These are phyloP conservation scores for Bugulina stolonifera DNA, from an alignment of 2,888 invertebrate species.

Conservation along the genomic window DNA sequence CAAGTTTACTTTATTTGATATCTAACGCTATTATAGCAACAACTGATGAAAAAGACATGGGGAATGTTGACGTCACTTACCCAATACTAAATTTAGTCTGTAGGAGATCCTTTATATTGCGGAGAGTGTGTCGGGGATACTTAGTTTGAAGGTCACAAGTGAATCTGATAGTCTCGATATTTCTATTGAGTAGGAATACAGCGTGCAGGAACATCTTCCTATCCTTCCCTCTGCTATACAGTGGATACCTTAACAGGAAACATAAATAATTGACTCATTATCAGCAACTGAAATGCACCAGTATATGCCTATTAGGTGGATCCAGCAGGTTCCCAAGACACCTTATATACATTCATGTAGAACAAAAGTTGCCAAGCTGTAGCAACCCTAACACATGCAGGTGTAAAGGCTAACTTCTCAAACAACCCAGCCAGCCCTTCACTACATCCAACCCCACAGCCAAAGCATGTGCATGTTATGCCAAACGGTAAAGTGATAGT, in stretches of 20 bases:
- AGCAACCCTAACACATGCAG: too few relatives aligned
- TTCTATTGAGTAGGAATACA: slow-evolving; percentile 85
- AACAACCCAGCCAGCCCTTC: too few relatives aligned
- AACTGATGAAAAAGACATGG: background rate
- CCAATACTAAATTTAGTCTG: slow-evolving; percentile 47
- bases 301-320: too few relatives aligned
- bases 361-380: too few relatives aligned
- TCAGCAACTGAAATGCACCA: too few relatives aligned
- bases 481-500: too few relatives aligned
- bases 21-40: background rate
- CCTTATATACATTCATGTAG: too few relatives aligned
- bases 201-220: slow-evolving; percentile 78
- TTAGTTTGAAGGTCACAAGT: slow-evolving; percentile 67
- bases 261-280: too few relatives aligned
- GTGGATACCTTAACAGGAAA: slow-evolving; percentile 66
- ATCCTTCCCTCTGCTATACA: slow-evolving; percentile 73
- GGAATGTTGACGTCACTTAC: background rate
- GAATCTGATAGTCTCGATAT: slow-evolving; percentile 82
- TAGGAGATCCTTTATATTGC: slow-evolving; percentile 65
- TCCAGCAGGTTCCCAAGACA: too few relatives aligned
- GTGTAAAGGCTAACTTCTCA: too few relatives aligned
- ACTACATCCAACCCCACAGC: too few relatives aligned
- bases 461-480: too few relatives aligned
- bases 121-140: slow-evolving; percentile 70
- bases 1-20: background rate